phyloP scores from a whole-genome alignment of 2,797 vertebrate species.

The Selene dorsalis region DNA sequence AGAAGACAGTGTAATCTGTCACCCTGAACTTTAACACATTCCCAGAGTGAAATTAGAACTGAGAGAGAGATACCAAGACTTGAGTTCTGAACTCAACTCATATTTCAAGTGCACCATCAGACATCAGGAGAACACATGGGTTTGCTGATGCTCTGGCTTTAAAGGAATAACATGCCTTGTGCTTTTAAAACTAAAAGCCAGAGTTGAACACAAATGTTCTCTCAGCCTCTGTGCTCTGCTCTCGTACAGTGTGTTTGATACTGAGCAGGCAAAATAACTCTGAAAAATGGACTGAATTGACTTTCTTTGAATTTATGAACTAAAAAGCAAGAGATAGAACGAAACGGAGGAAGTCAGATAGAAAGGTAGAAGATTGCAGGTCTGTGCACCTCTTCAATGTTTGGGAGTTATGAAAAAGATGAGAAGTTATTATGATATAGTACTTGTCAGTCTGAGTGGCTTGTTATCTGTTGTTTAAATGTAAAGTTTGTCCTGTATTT shows the following conservation, averaged over 20 bases:
- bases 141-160: constrained; percentile 11
- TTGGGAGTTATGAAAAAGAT: background rate
- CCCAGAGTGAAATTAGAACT: background rate
- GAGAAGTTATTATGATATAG: background rate
- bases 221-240: background rate
- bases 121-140: background rate
- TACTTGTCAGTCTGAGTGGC: background rate
- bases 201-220: background rate
- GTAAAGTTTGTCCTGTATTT: constrained; percentile 40
- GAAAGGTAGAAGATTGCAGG: background rate
- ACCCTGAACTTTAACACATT: constrained; percentile 21
- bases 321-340: background rate
- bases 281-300: background rate
- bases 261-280: background rate
- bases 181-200: background rate
- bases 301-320: background rate
- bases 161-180: background rate
- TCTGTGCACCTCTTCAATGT: background rate
- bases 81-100: constrained; percentile 4
- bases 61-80: background rate
- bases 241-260: background rate
- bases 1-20: constrained; percentile 22
- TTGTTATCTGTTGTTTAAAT: no score
- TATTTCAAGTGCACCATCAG: constrained; percentile 19
- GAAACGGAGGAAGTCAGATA: background rate